Evolutionary conservation across 1,140 invertebrate genomes (phyloP), one percentile per base, ranked within the genome.

Genomic region (Neocloeon triangulifer): DNA sequence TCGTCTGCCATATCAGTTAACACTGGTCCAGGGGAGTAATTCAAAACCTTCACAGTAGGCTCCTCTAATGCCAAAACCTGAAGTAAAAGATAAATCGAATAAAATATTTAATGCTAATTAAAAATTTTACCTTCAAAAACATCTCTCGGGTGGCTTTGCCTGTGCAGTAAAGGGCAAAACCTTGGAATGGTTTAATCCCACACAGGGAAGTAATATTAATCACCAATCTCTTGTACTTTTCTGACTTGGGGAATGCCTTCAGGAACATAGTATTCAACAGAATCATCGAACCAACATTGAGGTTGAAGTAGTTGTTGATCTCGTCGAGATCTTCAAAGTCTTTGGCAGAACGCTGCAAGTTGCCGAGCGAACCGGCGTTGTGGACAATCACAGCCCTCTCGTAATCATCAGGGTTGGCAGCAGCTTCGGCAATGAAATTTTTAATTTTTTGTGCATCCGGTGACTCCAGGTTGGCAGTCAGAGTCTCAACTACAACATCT

Each of bases 21-120:
- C 3, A 95, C 74, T 3, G 88, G 82, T 16, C 91, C 89, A 1
- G 91, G 91, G 4, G 86, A 74, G 57, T 95, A 97, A 53, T 74
- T 92, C 3, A 97, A 50, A 7, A 94, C 72, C 34, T 69, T 56
- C 0, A 86, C 55, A 15, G 66, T 46, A 10, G 68, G 65, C 40
- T 78, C 67, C 58, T 97, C 91, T 18, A 64, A 51, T 6, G 84
- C 82, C 27, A 97, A 56, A 4, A 61, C 56, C 19, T 29, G 37
- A 32, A 34, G 12, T 32, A 33, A 33, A 17, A 32, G 18, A 17
- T 19, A 32, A 22, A 31, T 18, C n/a, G 17, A 18, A 3, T 26
- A 10, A 21, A 35, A 0, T 27, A 12, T 26, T 25, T 21, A 26
- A 32, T 28, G 30, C 13, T 13, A 36, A 26, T 23, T 31, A 30